A percentile compares a stretch with the other conserved stretches of the same genome.
These are phyloP conservation scores for Eudasyphora cyanicolor DNA, from an alignment of 2,888 invertebrate genomes.

Conservation along the genomic window DNA sequence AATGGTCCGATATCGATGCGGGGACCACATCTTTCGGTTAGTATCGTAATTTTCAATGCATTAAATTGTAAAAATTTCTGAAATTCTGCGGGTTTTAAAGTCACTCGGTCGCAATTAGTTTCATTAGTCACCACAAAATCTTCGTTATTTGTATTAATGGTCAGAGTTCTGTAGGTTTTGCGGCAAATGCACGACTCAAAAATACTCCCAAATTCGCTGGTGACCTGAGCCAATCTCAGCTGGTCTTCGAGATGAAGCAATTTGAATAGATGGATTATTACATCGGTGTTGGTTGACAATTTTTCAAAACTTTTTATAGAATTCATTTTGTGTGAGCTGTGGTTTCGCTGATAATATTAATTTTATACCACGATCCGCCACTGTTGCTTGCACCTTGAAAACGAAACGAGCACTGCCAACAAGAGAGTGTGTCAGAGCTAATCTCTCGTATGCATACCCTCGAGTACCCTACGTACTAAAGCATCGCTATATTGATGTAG, in stretches of 20 bases:
- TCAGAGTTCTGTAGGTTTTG: not conserved
- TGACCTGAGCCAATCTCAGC: slow-evolving; percentile 27
- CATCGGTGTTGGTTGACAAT: slow-evolving; percentile 30
- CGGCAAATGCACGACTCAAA: no score
- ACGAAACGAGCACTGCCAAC: no score
- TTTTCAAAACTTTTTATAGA: slow-evolving; percentile 22
- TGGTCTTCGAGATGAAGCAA: slow-evolving; percentile 29
- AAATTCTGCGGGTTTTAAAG: not conserved
- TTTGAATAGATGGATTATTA: not conserved
- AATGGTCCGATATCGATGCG: not conserved
- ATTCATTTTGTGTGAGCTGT: slow-evolving; percentile 21
- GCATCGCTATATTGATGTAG: no score
- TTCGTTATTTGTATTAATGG: not conserved
- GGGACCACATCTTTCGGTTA: not conserved
- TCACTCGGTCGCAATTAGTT: no score
- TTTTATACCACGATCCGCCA: not conserved
- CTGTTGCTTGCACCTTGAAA: no score
- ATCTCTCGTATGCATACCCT: no score
- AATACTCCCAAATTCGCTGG: not conserved
- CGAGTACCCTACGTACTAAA: no score
- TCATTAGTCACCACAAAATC: no score
- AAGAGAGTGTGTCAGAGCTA: no score
- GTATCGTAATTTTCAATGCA: not conserved
- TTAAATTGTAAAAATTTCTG: no score
- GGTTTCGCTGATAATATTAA: not conserved